Evolutionary conservation across 2,888 invertebrate genomes (phyloP).

Genomic region (Andrena camellia): DNA sequence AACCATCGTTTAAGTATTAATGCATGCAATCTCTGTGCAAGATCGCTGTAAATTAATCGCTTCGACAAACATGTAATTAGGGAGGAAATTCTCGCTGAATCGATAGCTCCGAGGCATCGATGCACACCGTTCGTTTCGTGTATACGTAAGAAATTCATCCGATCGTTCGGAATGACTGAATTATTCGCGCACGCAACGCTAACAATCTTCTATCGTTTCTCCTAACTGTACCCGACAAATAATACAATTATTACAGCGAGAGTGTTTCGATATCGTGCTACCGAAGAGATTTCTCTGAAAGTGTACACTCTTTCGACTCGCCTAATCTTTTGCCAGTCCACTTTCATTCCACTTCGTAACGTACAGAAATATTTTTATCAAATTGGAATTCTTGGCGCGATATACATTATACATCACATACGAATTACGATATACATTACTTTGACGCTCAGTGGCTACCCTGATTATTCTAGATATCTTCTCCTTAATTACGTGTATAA

Average conservation of each 20-base stretch:
- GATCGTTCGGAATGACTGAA: constrained; percentile 1
- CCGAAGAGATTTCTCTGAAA: too few relatives aligned
- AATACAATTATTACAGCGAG: neutral
- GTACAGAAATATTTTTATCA: too few relatives aligned
- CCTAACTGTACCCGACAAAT: neutral
- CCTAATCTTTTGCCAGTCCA: too few relatives aligned
- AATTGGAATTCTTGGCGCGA: too few relatives aligned
- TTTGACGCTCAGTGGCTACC: neutral
- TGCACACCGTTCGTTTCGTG: constrained; percentile 5
- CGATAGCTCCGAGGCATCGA: constrained; percentile 20
- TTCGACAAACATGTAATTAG: constrained; percentile 40
- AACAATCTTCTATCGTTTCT: neutral
- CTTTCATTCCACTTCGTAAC: neutral
- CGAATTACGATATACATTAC: neutral
- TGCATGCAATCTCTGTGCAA: neutral
- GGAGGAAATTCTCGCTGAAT: constrained; percentile 27
- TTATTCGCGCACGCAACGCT: neutral
- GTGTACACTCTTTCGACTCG: too few relatives aligned
- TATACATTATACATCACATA: too few relatives aligned
- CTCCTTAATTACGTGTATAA: neutral
- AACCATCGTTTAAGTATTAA: constrained; percentile 8
- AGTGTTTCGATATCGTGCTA: too few relatives aligned
- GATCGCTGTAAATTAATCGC: constrained; percentile 38
- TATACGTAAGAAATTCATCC: constrained; percentile 17
- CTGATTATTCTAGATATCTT: too few relatives aligned